Base-by-base conservation (phyloP, 2,113 vertebrate species). In the Scomber japonicus region DNA sequence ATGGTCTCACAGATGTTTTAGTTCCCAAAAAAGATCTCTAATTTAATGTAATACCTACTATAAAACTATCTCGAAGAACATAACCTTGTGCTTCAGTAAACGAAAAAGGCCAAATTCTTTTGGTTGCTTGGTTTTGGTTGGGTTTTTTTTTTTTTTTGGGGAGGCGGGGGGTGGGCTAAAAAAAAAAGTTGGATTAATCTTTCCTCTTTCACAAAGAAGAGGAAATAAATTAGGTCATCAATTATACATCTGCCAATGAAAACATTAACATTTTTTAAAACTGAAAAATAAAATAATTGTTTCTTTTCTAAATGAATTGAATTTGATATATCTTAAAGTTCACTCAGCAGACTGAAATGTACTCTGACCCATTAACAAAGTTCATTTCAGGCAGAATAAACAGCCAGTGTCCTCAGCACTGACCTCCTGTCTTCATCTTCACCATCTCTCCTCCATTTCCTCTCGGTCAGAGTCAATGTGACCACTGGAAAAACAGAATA, bases 401-500 rank as follows among this genome's bases (percentile, higher is more conserved):
- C 24, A 62, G 4, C 14, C 80, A 16, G 0, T 35, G 67, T 84
- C 72, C 83, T 68, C 70, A 56, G 53, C 64, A 3, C 65, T 46
- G 78, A 80, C 89, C 84, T 83, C 54, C 13, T 64, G 64, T 69
- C 83, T 68, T 27, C 81, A 54, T 74, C 59, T 31, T 53, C 7
- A 2, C 65, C 81, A 60, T 87, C 80, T 81, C 77, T 53, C 73
- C 84, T 79, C 81, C 27, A 31, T 17, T 85, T 79, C 74, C 86
- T 84, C 66, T 70, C 45, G 48, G 62, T 68, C 64, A 81, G 73
- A 69, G 77, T 83, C 88, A 89, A 69, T 71, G 79, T 86, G 79
- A 88, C 88, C 90, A 49, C 86, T 90, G 87, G 84, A 90, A 90
- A 89, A 90, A 88, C 75, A 81, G 86, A 89, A 89, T 78, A 81